These are phyloP conservation scores for Furnarius figulus DNA, from an alignment of 2,113 vertebrate species.

Conservation along the genomic window DNA sequence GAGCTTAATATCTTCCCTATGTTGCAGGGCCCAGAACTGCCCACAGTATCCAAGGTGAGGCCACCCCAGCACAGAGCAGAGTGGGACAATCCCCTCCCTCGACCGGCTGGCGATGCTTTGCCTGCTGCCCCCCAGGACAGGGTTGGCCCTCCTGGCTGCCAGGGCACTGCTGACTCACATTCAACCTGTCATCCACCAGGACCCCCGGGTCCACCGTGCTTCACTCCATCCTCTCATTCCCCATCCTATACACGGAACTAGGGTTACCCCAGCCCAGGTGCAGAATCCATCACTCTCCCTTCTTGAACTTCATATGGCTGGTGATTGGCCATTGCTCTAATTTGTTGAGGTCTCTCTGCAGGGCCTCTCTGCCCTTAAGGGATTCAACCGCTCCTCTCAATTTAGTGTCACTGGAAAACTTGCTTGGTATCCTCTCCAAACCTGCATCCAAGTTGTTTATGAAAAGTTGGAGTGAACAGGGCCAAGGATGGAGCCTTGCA, in stretches of 20 bases:
- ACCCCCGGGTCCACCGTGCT: rapidly evolving
- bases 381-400: not conserved
- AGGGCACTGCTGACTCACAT: not conserved
- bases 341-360: not conserved
- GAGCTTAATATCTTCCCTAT: not conserved
- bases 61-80: not conserved
- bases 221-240: not conserved
- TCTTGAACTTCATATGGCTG: not conserved
- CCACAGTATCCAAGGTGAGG: not conserved
- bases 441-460: not conserved
- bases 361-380: not conserved
- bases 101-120: rapidly evolving
- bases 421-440: rapidly evolving
- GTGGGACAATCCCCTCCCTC: not conserved
- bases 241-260: rapidly evolving
- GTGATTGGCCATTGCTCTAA: not conserved
- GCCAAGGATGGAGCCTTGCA: rapidly evolving
- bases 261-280: not conserved
- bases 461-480: not conserved
- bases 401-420: not conserved
- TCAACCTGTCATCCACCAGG: rapidly evolving
- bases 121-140: not conserved
- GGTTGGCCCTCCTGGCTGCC: not conserved
- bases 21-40: rapidly evolving
- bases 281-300: not conserved